Conservation (phyloP, 2,113 vertebrate species). For the Symphodus melops region DNA sequence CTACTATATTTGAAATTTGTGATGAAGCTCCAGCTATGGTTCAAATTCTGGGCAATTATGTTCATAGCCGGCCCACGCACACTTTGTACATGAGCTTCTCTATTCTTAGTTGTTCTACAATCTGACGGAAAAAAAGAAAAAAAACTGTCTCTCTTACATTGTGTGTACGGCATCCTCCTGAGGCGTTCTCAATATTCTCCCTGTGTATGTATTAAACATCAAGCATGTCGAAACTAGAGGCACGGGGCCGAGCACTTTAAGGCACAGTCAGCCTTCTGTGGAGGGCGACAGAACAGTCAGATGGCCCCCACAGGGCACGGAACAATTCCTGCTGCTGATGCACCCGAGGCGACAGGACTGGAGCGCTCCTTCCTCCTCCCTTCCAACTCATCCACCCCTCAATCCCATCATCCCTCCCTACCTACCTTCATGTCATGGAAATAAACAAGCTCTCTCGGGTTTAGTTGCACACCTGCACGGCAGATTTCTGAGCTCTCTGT, state of each 20-base stretch:
- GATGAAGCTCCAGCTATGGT: slow-evolving; percentile 33
- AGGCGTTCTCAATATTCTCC: slow-evolving; percentile 54
- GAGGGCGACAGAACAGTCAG: slow-evolving; percentile 77
- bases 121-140: slow-evolving; percentile 50
- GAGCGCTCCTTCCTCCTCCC: slow-evolving; percentile 42
- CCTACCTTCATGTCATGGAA: slow-evolving; percentile 52
- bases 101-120: slow-evolving; percentile 61
- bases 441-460: slow-evolving; percentile 35
- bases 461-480: slow-evolving; percentile 50
- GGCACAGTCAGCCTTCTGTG: slow-evolving; percentile 67
- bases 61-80: slow-evolving; percentile 48
- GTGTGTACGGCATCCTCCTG: slow-evolving; percentile 41
- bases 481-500: background rate
- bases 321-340: slow-evolving; percentile 75
- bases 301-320: slow-evolving; percentile 67
- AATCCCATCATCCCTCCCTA: slow-evolving; percentile 49
- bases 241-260: slow-evolving; percentile 62
- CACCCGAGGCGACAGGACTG: slow-evolving; percentile 74
- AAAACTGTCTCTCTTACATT: slow-evolving; percentile 26
- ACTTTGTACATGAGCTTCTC: slow-evolving; percentile 50
- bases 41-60: slow-evolving; percentile 55
- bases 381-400: slow-evolving; percentile 40
- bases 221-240: slow-evolving; percentile 57
- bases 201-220: slow-evolving; percentile 72
- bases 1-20: slow-evolving; percentile 40